These are phyloP conservation scores for Nasonia giraulti DNA, from an alignment of 1,140 invertebrate genomes.

Conservation along the genomic window DNA sequence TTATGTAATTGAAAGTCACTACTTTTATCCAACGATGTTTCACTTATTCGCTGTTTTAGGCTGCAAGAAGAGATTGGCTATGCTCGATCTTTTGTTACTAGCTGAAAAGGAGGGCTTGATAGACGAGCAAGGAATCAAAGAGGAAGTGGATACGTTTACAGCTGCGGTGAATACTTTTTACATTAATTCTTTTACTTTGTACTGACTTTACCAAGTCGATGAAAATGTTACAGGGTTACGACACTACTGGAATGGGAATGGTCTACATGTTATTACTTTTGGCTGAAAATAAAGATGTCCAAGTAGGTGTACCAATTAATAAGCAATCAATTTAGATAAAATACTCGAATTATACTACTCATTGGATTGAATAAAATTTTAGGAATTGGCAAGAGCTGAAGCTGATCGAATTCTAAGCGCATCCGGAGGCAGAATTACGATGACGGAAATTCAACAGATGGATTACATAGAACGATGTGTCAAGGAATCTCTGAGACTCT, in stretches of 20 bases:
- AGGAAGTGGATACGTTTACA: conserved; percentile 90
- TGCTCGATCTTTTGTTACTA: conserved; percentile 86
- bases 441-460: conserved; percentile 52
- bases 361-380: not conserved
- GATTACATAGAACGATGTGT: conserved; percentile 78
- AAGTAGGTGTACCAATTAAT: conserved; percentile 77
- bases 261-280: conserved; percentile 33
- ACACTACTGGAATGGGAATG: conserved; percentile 72
- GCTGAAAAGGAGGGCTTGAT: conserved; percentile 74
- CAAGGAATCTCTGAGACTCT: conserved; percentile 78
- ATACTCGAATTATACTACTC: not conserved
- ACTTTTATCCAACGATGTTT: too few species aligned
- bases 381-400: conserved; percentile 58
- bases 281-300: not conserved
- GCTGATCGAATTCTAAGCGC: conserved; percentile 51
- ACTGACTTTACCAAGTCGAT: not conserved
- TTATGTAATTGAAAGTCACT: too few species aligned
- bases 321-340: not conserved
- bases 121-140: conserved; percentile 80
- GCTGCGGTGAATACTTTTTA: conserved; percentile 78
- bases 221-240: conserved; percentile 75
- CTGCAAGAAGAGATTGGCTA: conserved; percentile 80
- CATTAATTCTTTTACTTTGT: not conserved
- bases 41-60: conserved; percentile 26
- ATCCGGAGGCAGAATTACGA: conserved; percentile 52